phyloP scores from a whole-genome alignment of 2,797 vertebrate species.

The Trichosurus vulpecula region DNA sequence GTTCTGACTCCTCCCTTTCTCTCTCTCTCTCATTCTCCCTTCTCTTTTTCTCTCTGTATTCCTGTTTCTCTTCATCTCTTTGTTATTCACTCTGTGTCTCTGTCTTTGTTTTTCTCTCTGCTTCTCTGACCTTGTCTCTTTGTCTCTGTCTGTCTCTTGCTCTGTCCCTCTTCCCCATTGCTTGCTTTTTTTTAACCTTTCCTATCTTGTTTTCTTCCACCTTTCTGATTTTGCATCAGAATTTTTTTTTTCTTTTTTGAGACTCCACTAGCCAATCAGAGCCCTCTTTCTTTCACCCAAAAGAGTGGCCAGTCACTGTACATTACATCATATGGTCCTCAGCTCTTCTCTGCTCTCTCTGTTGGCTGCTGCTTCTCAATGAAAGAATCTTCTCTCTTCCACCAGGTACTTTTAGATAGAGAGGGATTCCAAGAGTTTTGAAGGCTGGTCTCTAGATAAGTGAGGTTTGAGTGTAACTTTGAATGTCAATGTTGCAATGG shows the following conservation, averaged over 20 bases:
- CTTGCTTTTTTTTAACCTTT: neutral
- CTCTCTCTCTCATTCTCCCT: no score
- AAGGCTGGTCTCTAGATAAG: neutral
- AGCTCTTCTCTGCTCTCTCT: neutral
- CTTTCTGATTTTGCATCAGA: no score
- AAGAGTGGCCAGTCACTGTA: no score
- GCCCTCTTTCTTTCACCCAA: no score
- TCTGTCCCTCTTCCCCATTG: neutral
- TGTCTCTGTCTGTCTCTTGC: neutral
- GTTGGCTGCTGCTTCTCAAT: neutral
- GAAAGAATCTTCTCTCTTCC: neutral
- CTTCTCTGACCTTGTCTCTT: neutral
- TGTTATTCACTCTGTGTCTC: no score
- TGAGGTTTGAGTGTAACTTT: neutral
- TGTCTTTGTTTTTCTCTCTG: neutral
- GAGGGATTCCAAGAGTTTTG: neutral
- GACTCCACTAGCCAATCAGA: neutral
- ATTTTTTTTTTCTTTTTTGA: no score
- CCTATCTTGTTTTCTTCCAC: no score
- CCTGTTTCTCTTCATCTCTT: neutral
- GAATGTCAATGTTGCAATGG: neutral
- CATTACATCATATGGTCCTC: neutral
- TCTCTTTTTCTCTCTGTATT: no score
- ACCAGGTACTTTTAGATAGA: neutral
- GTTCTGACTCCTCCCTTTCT: no score